These are phyloP conservation scores for Drosophila ficusphila DNA, from an alignment of 1,140 invertebrate species.

Conservation along the genomic window DNA sequence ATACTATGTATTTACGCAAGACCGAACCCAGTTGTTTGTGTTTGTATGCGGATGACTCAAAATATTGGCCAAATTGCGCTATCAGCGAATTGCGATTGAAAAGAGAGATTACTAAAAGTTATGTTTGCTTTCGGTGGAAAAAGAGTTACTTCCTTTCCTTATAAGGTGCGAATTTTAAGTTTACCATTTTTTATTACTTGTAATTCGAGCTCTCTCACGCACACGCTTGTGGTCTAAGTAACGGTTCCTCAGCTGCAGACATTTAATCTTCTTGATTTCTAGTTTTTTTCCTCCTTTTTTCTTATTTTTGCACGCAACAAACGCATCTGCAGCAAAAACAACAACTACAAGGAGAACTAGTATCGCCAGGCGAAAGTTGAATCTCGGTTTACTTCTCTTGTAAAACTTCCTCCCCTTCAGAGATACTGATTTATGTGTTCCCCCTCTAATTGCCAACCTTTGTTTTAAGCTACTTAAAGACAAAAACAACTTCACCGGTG, in stretches of 20 bases:
- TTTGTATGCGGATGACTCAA: constrained; percentile 46
- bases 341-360: constrained; percentile 35
- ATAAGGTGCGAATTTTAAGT: constrained; percentile 36
- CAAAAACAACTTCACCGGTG: constrained; percentile 48
- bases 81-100: constrained; percentile 45
- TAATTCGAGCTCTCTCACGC: constrained; percentile 40
- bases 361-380: constrained; percentile 50
- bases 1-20: constrained; percentile 54
- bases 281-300: constrained; percentile 18
- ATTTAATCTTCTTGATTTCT: constrained; percentile 62
- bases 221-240: constrained; percentile 11
- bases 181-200: constrained; percentile 37
- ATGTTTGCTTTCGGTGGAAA: constrained; percentile 3
- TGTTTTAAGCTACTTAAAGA: constrained; percentile 46
- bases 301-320: constrained; percentile 26
- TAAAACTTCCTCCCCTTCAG: background rate
- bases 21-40: constrained; percentile 32
- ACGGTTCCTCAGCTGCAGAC: constrained; percentile 62
- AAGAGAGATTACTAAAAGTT: constrained; percentile 35
- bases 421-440: constrained; percentile 16
- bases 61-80: constrained; percentile 62
- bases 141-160: constrained; percentile 32
- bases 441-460: constrained; percentile 42
- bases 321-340: constrained; percentile 49
- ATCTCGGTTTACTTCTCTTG: constrained; percentile 12